Percentiles rank a stretch among this genome's conserved stretches.
phyloP scores from a whole-genome alignment of 2,797 vertebrate genomes.

The Lemur catta region DNA sequence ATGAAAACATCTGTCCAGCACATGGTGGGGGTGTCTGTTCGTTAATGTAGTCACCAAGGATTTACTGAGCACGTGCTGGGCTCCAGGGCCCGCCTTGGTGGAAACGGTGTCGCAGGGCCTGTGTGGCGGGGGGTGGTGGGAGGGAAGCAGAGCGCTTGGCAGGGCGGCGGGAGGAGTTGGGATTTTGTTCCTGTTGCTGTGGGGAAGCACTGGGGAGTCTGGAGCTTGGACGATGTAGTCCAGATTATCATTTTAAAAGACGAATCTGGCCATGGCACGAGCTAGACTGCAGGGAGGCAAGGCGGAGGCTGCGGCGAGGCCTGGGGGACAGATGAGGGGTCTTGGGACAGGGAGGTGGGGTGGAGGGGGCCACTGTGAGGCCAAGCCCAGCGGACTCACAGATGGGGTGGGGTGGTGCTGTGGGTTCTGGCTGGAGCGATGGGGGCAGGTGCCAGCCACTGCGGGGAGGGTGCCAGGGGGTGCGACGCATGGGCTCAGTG shows the following conservation, averaged over 20 bases:
- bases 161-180: rapidly evolving
- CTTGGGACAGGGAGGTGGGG: neutral
- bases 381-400: neutral
- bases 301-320: rapidly evolving
- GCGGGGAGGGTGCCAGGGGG: rapidly evolving
- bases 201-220: neutral
- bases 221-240: neutral
- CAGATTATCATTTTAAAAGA: neutral
- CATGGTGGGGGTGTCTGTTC: rapidly evolving
- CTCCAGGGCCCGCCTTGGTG: too few species aligned
- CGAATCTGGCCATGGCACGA: too few species aligned
- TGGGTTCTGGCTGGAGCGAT: neutral
- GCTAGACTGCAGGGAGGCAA: neutral
- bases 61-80: rapidly evolving
- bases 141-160: neutral
- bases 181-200: neutral
- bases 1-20: rapidly evolving
- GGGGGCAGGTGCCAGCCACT: too few species aligned
- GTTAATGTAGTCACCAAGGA: rapidly evolving
- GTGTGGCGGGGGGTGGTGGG: rapidly evolving
- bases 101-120: rapidly evolving
- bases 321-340: neutral
- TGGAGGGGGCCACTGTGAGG: neutral
- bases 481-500: rapidly evolving
- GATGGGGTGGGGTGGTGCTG: neutral